phyloP scores from a whole-genome alignment of 2,888 invertebrate species.

The Biston betularia region DNA sequence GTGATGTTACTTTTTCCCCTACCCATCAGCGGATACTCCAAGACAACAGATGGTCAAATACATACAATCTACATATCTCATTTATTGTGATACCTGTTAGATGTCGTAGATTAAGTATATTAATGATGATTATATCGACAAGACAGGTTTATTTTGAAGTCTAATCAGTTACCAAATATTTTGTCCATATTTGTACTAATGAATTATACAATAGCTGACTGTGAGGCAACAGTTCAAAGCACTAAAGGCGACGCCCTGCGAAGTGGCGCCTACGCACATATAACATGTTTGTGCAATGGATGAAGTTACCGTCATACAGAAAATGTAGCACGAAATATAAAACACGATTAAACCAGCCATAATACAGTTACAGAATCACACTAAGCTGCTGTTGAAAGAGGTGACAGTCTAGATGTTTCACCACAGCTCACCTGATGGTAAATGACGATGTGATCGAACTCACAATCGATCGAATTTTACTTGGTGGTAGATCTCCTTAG shows the following conservation, averaged over 20 bases:
- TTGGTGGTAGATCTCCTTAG: too few relatives aligned
- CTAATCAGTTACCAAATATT: conserved; percentile 37
- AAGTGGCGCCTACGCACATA: conserved; percentile 46
- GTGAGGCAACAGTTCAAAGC: conserved; percentile 48
- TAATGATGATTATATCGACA: conserved; percentile 12
- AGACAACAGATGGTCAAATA: conserved; percentile 15
- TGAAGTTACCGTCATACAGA: conserved; percentile 16
- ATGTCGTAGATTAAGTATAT: conserved; percentile 1
- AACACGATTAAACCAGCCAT: not conserved
- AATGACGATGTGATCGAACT: too few relatives aligned
- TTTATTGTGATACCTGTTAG: conserved; percentile 1
- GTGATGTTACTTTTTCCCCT: too few relatives aligned
- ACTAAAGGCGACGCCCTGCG: conserved; percentile 42
- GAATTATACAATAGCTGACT: conserved; percentile 39
- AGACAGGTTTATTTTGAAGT: conserved; percentile 33
- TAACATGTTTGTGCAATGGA: conserved; percentile 45
- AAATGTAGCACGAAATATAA: conserved; percentile 7
- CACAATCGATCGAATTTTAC: too few relatives aligned
- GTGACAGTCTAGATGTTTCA: not conserved
- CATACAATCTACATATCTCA: not conserved
- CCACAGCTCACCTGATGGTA: too few relatives aligned
- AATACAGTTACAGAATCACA: not conserved
- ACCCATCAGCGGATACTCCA: not conserved
- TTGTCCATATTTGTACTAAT: conserved; percentile 40
- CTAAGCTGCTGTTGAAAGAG: not conserved